phyloP scores from a whole-genome alignment of 2,797 vertebrate species.

The Propithecus perrieri region DNA sequence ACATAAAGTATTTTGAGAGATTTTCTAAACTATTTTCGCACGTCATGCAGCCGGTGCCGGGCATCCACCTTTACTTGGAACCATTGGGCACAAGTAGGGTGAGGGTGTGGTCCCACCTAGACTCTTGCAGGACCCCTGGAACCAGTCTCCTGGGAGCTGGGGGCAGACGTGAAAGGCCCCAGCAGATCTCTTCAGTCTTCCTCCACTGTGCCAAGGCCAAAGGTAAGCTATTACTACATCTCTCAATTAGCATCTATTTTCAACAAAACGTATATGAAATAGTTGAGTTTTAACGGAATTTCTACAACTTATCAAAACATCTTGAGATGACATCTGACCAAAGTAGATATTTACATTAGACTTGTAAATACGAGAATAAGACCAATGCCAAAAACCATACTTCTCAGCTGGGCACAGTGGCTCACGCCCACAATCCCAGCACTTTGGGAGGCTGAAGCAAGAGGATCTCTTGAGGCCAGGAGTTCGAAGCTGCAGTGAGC shows the following conservation, averaged over 20 bases:
- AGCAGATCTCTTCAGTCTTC: neutral
- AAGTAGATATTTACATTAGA: neutral
- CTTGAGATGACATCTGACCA: neutral
- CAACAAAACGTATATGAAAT: neutral
- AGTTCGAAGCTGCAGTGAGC: no score
- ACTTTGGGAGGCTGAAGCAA: neutral
- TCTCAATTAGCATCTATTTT: neutral
- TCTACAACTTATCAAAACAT: neutral
- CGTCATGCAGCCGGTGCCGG: neutral
- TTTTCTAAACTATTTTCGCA: neutral
- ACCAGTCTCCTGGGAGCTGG: neutral
- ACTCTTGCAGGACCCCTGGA: neutral
- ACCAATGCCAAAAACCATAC: neutral
- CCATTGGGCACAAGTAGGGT: no score
- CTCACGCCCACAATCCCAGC: neutral
- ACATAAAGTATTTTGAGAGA: neutral
- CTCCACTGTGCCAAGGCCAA: neutral
- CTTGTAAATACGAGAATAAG: neutral
- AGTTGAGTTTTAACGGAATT: neutral
- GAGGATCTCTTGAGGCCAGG: neutral
- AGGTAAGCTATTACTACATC: neutral
- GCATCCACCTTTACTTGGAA: accelerated
- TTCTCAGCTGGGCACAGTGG: neutral
- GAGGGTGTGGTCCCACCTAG: neutral
- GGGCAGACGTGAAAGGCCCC: neutral